Evolutionary conservation across 2,113 vertebrate genomes (phyloP).

Genomic region (Tilapia sparmanii): DNA sequence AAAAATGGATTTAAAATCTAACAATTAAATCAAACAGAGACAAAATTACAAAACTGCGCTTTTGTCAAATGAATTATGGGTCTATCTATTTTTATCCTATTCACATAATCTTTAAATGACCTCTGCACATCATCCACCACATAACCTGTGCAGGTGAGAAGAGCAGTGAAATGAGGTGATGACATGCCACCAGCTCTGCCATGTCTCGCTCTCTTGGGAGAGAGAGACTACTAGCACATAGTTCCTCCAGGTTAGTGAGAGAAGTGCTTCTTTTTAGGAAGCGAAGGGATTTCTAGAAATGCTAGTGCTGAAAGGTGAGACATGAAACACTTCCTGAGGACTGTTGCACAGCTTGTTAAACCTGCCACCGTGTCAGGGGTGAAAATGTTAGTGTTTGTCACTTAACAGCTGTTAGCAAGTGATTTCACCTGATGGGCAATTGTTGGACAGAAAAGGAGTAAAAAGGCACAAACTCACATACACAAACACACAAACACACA

Average conservation of each 20-base stretch:
- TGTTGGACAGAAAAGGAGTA: background rate
- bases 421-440: background rate
- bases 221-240: background rate
- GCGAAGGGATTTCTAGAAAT: background rate
- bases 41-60: fast-evolving
- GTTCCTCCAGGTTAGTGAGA: background rate
- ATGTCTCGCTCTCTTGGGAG: background rate
- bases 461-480: background rate
- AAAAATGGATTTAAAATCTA: background rate
- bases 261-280: background rate
- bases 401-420: background rate
- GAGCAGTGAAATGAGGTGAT: background rate
- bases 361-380: background rate
- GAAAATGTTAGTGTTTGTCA: background rate
- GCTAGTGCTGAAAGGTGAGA: background rate
- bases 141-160: background rate
- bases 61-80: background rate
- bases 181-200: background rate
- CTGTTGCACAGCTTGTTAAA: background rate
- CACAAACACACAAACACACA: background rate
- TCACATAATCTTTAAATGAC: background rate
- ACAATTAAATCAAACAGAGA: background rate
- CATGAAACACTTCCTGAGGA: background rate
- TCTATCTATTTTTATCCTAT: background rate
- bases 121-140: background rate